These are phyloP conservation scores for Eutrigla gurnardus DNA, from an alignment of 2,797 vertebrate species.

Conservation along the genomic window DNA sequence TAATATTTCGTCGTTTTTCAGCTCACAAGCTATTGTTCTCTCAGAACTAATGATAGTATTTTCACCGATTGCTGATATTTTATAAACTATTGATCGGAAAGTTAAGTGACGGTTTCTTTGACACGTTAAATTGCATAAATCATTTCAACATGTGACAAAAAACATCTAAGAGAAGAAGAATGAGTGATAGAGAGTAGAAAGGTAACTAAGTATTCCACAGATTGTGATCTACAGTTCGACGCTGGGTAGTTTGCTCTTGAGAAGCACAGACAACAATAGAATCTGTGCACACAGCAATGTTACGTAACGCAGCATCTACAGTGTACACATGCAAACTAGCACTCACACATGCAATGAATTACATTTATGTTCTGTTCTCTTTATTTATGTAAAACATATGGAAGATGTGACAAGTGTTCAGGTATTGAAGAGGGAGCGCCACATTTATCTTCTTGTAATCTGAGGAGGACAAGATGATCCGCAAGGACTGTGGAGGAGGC, in stretches of 20 bases:
- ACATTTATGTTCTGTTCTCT: neutral
- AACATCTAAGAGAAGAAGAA: neutral
- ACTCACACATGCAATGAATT: neutral
- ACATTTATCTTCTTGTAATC: conserved; percentile 24
- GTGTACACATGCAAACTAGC: neutral
- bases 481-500: conserved; percentile 60
- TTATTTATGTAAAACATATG: conserved; percentile 27
- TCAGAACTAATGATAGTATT: neutral
- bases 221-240: neutral
- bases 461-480: conserved; percentile 47
- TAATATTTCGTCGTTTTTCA: neutral
- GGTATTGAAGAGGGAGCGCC: neutral
- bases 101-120: neutral
- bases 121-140: neutral
- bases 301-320: conserved; percentile 3
- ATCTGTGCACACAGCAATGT: conserved; percentile 4
- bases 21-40: neutral
- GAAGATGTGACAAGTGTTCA: neutral
- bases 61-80: neutral
- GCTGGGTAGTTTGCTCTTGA: too few species aligned
- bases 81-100: neutral
- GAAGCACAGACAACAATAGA: neutral
- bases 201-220: neutral
- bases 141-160: neutral
- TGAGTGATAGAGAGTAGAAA: neutral